Base-by-base conservation (phyloP, 2,113 vertebrate genomes). In the Dasyprocta punctata region DNA sequence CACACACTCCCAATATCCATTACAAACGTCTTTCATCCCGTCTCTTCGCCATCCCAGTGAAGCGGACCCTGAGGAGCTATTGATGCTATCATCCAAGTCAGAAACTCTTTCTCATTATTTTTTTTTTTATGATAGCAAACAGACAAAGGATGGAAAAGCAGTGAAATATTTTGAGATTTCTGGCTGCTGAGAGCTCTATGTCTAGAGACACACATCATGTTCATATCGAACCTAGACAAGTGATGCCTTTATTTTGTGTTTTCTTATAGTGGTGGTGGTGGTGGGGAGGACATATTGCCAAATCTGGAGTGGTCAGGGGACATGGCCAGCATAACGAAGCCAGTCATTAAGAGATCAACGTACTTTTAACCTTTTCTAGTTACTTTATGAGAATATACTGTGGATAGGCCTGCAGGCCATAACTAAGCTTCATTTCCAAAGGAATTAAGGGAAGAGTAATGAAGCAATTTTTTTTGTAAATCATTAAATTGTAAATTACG, bases 351-450 rank as follows among this genome's bases (percentile, higher is more conserved):
- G n/a, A 56, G 41, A 94, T 1, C 14, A 52, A 12, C 24, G 5
- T 14, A 7, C 54, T 89, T 85, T 94, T 41, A 75, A 47, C 36
- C n/a, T 36, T 4, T 19, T 86, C 38, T 90, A 12, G 28, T 26
- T 86, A 24, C 30, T 78, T 86, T 61, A 69, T 84, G 49, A 95
- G 1, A 83, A 36, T 38, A 17, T 36, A 24, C 8, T 36, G 5
- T 47, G 22, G 36, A 28, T 73, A 71, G 87, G 36, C 3, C 36
- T 54, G 0, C 56, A 58, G 61, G 73, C 85, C 26, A 67, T 47
- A 52, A 33, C 73, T 83, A 61, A 94, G 2, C 56, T 85, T 49
- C 56, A 36, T 36, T 96, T 90, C 63, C 82, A 94, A 92, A 71
- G 78, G 56, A 94, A 91, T 58, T 60, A 44, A 93, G 73, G 5